A percentile compares a stretch with the other conserved stretches of the same genome.
Conservation (phyloP, 2,113 vertebrate genomes). For the Myotis brandtii region DNA sequence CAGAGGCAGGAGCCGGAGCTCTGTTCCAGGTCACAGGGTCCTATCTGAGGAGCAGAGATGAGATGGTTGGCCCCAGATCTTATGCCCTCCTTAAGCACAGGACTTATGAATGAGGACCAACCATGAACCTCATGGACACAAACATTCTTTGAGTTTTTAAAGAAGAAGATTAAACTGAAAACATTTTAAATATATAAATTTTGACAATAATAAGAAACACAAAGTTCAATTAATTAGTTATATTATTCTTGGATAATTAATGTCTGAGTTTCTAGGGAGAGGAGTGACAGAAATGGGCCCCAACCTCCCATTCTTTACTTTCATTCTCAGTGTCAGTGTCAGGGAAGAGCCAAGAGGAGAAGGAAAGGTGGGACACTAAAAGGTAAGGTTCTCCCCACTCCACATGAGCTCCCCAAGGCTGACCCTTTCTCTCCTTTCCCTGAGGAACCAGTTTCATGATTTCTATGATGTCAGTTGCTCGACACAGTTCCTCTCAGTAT, state of each 20-base stretch:
- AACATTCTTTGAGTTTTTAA: not conserved
- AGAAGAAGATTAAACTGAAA: not conserved
- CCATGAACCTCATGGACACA: not conserved
- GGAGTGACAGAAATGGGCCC: not conserved
- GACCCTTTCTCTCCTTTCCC: not conserved
- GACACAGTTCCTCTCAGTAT: not conserved
- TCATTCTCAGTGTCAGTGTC: not conserved
- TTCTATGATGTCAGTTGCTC: not conserved
- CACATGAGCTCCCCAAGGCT: not conserved
- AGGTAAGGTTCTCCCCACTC: constrained; percentile 12
- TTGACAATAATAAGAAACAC: not conserved
- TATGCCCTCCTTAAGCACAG: not conserved
- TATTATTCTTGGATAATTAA: not conserved
- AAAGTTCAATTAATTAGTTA: not conserved
- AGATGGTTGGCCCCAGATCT: too few species aligned
- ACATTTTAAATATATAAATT: not conserved
- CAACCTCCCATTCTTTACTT: not conserved
- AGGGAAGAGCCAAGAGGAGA: not conserved
- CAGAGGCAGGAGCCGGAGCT: not conserved
- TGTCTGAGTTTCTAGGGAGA: not conserved
- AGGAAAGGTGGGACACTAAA: not conserved
- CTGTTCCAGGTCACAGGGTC: not conserved
- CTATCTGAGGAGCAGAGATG: not conserved
- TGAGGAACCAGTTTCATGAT: not conserved
- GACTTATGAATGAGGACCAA: not conserved